Evolutionary conservation across 2,797 vertebrate genomes (phyloP), one percentile per base, ranked within the genome.

Genomic region (Podarcis lilfordi): DNA sequence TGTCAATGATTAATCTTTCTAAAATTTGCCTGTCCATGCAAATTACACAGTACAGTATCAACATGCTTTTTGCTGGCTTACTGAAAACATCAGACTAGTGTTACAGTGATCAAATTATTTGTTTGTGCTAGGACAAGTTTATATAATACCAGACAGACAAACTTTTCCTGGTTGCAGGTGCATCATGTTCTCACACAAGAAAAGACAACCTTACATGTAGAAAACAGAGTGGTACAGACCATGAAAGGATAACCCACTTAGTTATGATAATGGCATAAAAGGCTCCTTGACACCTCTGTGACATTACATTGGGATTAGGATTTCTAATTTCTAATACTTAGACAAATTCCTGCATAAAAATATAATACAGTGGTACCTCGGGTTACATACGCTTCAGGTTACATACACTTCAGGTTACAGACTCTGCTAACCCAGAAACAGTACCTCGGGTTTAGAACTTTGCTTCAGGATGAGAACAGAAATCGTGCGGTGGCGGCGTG

Each of bases 1-100:
- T 17, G 40, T 37, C 91, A 93, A 90, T n/a, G 43, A 1, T 21
- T 83, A 50, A 4, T 80, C 0, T 92, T 92, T 93, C 80, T 89
- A 37, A 50, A 90, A 8, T 85, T 25, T 9, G 83, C 88, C 84
- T 91, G 88, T 64, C 92, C 91, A 64, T 90, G 80, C 68, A 2
- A 79, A 29, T 83, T 84, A 32, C 2, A 69, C 35, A 88, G 23
- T 82, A 69, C 29, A 88, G 19, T 82, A 45, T 8, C 91, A 84
- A 86, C 85, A 80, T 45, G 0, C 1, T 83, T 74, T 77, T 37
- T 83, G 25, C 83, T 66, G 17, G 50, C 74, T 23, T 72, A 0
- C 6, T 23, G 11, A 88, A 90, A 91, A 87, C 0, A 0, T 19
- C 64, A n/a, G 2, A 68, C 66, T 71, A 55, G 29, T 55, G 21